Base-by-base conservation (phyloP, 2,797 vertebrate genomes). In the Centropyge bicolor region DNA sequence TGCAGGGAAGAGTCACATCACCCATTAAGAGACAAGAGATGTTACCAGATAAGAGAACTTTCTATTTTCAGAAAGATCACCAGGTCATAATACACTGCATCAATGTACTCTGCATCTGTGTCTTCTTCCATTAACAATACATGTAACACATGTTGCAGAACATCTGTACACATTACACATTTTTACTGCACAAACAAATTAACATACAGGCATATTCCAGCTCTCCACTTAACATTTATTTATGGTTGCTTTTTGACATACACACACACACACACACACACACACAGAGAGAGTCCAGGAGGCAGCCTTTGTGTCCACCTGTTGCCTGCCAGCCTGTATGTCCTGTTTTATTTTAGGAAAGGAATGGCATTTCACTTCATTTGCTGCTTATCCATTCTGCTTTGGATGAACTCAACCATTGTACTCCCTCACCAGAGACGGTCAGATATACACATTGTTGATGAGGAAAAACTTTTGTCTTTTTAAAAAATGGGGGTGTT, bases 271-370 rank as follows among this genome's bases (percentile, higher is more conserved):
- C 27, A 48, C 48, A 38, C 41, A 60, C 20, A 70, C 55, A 55
- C 67, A 36, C n/a, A 38, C 24, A 45, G 10, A 57, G 19, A 81
- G 20, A 76, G 59, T 76, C 67, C 87, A 91, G 84, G 89, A 88
- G 80, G 70, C 82, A 70, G 90, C 88, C 74, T 94, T 96, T 95
- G 95, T 95, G 90, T 89, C 94, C 95, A 96, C 95, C 96, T 96
- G 95, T 96, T 87, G 89, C 88, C 82, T 70, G 78, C 76, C 88
- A 73, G 83, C 85, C 86, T 82, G 86, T 85, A 89, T 87, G 84
- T 89, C 87, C 89, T 66, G 89, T 83, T 94, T 95, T 96, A 96
- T 96, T 96, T 96, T 95, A 72, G 93, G 95, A 94, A 91, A 87
- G 91, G 95, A 95, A 94, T 95, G 94, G 90, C 92, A 94, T 94